Evolutionary conservation across 2,113 vertebrate species (phyloP).

Genomic region (Stigmatopora nigra): DNA sequence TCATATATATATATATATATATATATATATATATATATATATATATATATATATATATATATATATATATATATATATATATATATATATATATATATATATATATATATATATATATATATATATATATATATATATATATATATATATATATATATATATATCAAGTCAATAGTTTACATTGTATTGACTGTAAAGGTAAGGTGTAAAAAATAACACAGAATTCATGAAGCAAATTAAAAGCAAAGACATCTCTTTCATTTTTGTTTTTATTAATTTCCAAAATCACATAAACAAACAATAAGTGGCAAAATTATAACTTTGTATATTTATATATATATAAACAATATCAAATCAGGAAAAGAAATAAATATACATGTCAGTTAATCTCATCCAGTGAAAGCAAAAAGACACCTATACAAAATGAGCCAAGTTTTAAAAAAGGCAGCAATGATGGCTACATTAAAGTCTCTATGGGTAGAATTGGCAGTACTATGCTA

Average conservation of each 20-base stretch:
- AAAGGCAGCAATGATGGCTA: conserved; percentile 72
- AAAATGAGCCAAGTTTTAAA: conserved; percentile 48
- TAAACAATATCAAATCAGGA: conserved; percentile 75
- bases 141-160: too few species aligned
- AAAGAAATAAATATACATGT: conserved; percentile 92
- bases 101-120: too few species aligned
- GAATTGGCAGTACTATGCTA: conserved; percentile 79
- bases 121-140: too few species aligned
- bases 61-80: too few species aligned
- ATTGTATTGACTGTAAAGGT: too few species aligned
- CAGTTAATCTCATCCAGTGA: conserved; percentile 65
- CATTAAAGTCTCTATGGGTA: conserved; percentile 67
- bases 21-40: too few species aligned
- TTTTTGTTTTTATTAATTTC: conserved; percentile 63
- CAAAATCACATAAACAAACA: conserved; percentile 71
- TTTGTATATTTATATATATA: conserved; percentile 29
- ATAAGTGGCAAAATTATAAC: conserved; percentile 78
- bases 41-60: too few species aligned
- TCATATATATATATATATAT: too few species aligned
- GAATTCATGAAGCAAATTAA: too few species aligned
- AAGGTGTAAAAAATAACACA: too few species aligned
- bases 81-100: too few species aligned
- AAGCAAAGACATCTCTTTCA: neutral
- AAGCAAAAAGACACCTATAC: conserved; percentile 63
- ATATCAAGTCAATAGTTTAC: too few species aligned